Evolutionary conservation across 2,888 invertebrate genomes (phyloP).

Genomic region (Yponomeuta sedellus): DNA sequence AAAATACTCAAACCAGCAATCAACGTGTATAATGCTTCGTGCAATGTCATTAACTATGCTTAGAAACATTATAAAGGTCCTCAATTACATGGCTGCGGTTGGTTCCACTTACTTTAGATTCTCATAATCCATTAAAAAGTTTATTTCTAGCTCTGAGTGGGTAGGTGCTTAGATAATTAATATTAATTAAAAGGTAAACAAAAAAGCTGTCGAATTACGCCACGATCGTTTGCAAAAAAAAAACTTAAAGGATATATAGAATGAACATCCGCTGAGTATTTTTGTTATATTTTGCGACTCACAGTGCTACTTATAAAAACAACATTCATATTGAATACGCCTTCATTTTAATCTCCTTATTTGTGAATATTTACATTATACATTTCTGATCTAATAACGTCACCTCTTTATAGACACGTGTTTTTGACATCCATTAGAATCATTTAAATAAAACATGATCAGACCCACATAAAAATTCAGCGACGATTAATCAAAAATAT

Average conservation of each 20-base stretch:
- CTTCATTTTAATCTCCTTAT: not conserved
- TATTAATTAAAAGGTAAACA: too few species aligned
- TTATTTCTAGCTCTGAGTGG: not conserved
- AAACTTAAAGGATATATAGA: not conserved
- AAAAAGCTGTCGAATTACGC: not conserved
- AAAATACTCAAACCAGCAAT: not conserved
- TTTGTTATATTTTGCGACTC: not conserved
- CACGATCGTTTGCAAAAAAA: not conserved
- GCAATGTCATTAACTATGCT: not conserved
- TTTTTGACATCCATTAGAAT: not conserved
- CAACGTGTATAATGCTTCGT: not conserved
- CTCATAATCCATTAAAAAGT: not conserved
- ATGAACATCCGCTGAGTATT: not conserved
- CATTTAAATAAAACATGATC: not conserved
- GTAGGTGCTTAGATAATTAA: not conserved
- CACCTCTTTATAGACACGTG: not conserved
- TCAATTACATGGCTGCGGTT: not conserved
- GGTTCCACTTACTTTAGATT: not conserved
- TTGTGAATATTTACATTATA: not conserved
- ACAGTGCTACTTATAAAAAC: not conserved
- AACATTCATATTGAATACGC: not conserved
- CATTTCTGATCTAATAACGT: not conserved
- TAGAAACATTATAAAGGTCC: conserved; percentile 1
- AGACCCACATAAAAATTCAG: conserved; percentile 28
- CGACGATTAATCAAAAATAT: conserved; percentile 31